Base-by-base conservation (phyloP, 2,113 vertebrate species). In the Scytalopus superciliaris region DNA sequence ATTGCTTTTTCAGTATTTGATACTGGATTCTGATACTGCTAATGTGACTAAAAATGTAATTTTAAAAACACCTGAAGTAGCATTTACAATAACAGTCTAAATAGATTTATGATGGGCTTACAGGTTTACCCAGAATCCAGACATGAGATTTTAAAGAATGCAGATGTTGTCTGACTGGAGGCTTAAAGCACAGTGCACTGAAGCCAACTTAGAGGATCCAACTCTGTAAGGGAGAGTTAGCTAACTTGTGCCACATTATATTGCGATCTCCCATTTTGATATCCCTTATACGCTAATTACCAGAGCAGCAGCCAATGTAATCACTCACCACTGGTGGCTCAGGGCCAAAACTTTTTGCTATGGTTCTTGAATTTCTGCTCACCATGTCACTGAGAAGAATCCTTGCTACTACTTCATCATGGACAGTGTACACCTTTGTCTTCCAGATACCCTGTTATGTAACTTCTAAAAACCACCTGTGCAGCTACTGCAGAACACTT, bases 1-100 rank as follows among this genome's bases (percentile, higher is more conserved):
- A 94, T 77, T 95, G 82, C 59, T 97, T 94, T 93, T 97, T 80
- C 90, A 92, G 93, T 96, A 93, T 95, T 95, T 96, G 84, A 93
- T 91, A 93, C 60, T 55, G 78, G 85, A 73, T 73, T 97, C 67
- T 49, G 88, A 96, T 83, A 80, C 84, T 93, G 89, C 75, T 95
- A 78, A 92, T 90, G 83, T 84, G 94, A 92, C 95, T 94, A 96
- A 98, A 97, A 97, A 82, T 35, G 45, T 86, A 50, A 94, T 94
- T 94, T 96, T 97, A 90, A 95, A 94, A 97, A 78, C 77, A 93
- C 89, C 87, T 91, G 93, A 95, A 96, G 67, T 68, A 95, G 93
- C 94, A 81, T 95, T 95, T 95, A 94, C 91, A 96, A 81, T 92
- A 96, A 94, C 77, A 95, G 73, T 57, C 39, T 45, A 69, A 67